Percentiles rank a stretch among this genome's conserved stretches.
phyloP scores from a whole-genome alignment of 2,113 vertebrate genomes.

The Stigmatopora nigra region DNA sequence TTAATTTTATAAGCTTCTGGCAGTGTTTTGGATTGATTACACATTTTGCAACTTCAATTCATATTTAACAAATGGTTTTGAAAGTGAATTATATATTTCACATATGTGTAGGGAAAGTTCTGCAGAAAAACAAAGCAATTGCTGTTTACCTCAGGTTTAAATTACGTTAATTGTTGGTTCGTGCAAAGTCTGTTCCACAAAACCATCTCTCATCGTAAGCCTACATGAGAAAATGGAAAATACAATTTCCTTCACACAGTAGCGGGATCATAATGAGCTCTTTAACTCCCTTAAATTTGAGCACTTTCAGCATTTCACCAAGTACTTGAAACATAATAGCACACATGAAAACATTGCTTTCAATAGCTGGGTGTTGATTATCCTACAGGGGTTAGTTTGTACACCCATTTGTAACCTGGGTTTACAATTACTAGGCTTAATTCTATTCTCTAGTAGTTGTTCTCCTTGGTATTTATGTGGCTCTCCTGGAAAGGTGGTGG shows the following conservation, averaged over 20 bases:
- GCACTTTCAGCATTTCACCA: conserved; percentile 11
- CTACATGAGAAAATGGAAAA: conserved; percentile 23
- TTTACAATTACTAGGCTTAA: conserved; percentile 36
- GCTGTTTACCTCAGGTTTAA: neutral
- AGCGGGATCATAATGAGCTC: neutral
- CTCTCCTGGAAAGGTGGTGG: conserved; percentile 33
- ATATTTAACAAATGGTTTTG: too few species aligned
- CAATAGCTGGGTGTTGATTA: neutral
- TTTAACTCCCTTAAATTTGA: neutral
- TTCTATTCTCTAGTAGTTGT: conserved; percentile 37
- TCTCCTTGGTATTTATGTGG: conserved; percentile 43
- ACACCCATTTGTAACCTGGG: conserved; percentile 29
- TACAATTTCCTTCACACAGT: conserved; percentile 4
- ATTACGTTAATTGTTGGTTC: conserved; percentile 6
- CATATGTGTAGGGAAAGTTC: neutral
- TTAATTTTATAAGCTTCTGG: neutral
- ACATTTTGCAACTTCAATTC: too few species aligned
- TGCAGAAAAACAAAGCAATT: neutral
- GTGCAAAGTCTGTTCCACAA: conserved; percentile 11
- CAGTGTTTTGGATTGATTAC: neutral
- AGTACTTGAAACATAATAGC: conserved; percentile 2
- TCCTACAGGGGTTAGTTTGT: conserved; percentile 13
- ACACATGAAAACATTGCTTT: neutral
- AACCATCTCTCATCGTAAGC: conserved; percentile 15
- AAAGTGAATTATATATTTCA: neutral